Evolutionary conservation across 2,888 invertebrate species (phyloP).

Genomic region (Unio pictorum): DNA sequence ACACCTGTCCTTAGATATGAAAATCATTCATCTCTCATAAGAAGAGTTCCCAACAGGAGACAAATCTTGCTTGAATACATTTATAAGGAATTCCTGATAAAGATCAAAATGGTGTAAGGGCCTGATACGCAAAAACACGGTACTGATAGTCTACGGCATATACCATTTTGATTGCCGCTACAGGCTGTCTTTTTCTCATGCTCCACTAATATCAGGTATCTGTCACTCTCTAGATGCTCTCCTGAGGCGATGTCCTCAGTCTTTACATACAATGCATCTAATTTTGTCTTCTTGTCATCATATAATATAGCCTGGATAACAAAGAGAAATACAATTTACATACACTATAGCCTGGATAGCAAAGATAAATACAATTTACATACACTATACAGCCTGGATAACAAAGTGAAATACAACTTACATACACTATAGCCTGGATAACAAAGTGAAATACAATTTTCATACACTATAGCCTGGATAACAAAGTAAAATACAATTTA

Average conservation of each 20-base stretch:
- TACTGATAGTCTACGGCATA: too few species aligned
- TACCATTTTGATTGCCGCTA: too few species aligned
- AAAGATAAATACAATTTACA: neutral
- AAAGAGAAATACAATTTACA: neutral
- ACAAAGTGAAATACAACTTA: slow-evolving; percentile 3
- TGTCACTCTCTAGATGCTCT: slow-evolving; percentile 59
- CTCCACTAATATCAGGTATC: slow-evolving; percentile 53
- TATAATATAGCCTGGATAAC: slow-evolving; percentile 47
- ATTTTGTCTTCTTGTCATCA: slow-evolving; percentile 48
- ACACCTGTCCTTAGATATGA: too few species aligned
- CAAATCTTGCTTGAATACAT: too few species aligned
- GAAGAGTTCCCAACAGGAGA: too few species aligned
- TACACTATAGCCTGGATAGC: neutral
- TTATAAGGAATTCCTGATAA: too few species aligned
- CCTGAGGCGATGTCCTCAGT: slow-evolving; percentile 41
- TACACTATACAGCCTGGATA: slow-evolving; percentile 5
- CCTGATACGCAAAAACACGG: too few species aligned
- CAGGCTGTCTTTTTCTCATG: slow-evolving; percentile 20
- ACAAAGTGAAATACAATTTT: slow-evolving; percentile 4
- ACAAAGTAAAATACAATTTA: neutral
- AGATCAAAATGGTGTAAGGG: too few species aligned
- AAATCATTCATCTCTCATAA: too few species aligned
- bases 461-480: too few species aligned
- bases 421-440: slow-evolving; percentile 9
- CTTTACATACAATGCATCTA: slow-evolving; percentile 50